Evolutionary conservation across 2,888 invertebrate species (phyloP).

Genomic region (Zygaena filipendulae): DNA sequence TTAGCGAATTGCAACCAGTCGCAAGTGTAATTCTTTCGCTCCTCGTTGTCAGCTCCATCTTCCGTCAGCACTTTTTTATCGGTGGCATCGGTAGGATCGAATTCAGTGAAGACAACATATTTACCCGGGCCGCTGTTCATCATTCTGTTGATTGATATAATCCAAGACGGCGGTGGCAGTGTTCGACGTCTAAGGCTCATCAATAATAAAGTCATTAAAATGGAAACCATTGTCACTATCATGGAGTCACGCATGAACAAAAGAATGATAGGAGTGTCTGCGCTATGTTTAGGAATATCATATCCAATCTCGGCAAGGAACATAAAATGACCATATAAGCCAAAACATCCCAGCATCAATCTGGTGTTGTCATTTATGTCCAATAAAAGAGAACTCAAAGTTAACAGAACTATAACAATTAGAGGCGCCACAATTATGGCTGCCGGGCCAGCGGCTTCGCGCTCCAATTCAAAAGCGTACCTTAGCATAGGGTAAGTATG

Average conservation of each 20-base stretch:
- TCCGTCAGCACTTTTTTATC: conserved; percentile 31
- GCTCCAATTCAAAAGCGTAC: conserved; percentile 64
- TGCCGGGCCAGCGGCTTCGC: conserved; percentile 67
- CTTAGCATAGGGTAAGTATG: conserved; percentile 70
- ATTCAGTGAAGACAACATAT: conserved; percentile 53
- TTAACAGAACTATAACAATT: conserved; percentile 63
- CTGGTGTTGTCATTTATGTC: conserved; percentile 68
- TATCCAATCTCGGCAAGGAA: conserved; percentile 70
- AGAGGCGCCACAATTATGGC: conserved; percentile 68
- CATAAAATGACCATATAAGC: conserved; percentile 71
- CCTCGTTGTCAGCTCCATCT: conserved; percentile 24
- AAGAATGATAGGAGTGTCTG: conserved; percentile 65
- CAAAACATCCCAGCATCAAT: conserved; percentile 63
- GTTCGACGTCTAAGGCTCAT: conserved; percentile 36
- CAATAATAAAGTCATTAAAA: conserved; percentile 41
- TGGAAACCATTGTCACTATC: conserved; percentile 39
- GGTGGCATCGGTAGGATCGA: conserved; percentile 36
- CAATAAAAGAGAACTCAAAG: conserved; percentile 66
- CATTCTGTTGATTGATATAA: conserved; percentile 33
- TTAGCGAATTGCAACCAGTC: conserved; percentile 54
- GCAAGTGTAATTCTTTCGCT: conserved; percentile 20
- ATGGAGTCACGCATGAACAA: conserved; percentile 54
- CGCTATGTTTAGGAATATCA: conserved; percentile 69
- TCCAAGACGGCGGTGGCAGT: conserved; percentile 39
- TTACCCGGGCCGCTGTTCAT: conserved; percentile 41